Evolutionary conservation across 2,888 invertebrate species (phyloP).

Genomic region (Eugnorisma glareosa): DNA sequence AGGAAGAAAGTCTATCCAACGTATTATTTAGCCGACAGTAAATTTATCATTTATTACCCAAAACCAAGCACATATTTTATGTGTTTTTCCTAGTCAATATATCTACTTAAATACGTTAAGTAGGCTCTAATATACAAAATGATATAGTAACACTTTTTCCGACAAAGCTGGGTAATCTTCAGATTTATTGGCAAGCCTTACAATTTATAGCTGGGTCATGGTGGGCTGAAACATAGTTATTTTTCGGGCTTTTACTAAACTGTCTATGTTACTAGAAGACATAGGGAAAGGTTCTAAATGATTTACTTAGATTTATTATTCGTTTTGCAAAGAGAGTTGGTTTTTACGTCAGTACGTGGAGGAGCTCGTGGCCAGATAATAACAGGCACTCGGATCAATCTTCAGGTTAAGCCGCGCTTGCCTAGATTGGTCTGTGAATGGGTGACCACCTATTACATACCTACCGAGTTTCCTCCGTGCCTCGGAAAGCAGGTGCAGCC

Average conservation of each 20-base stretch:
- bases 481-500: too few species aligned
- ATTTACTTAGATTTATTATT: conserved; percentile 16
- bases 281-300: not conserved
- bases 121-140: conserved; percentile 9
- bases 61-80: not conserved
- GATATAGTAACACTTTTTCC: not conserved
- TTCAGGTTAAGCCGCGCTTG: too few species aligned
- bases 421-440: too few species aligned
- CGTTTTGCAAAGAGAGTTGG: not conserved
- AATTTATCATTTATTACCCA: too few species aligned
- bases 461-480: too few species aligned
- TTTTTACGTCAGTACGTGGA: too few species aligned
- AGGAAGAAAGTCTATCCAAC: not conserved
- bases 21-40: too few species aligned
- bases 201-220: conserved; percentile 33
- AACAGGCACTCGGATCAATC: too few species aligned
- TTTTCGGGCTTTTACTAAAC: conserved; percentile 11
- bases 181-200: conserved; percentile 34
- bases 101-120: not conserved
- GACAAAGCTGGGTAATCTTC: conserved; percentile 15
- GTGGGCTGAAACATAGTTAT: conserved; percentile 23
- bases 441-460: too few species aligned
- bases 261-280: conserved; percentile 1
- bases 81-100: not conserved
- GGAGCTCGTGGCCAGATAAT: too few species aligned